phyloP scores from a whole-genome alignment of 2,797 vertebrate genomes.

The Megalops cyprinoides region DNA sequence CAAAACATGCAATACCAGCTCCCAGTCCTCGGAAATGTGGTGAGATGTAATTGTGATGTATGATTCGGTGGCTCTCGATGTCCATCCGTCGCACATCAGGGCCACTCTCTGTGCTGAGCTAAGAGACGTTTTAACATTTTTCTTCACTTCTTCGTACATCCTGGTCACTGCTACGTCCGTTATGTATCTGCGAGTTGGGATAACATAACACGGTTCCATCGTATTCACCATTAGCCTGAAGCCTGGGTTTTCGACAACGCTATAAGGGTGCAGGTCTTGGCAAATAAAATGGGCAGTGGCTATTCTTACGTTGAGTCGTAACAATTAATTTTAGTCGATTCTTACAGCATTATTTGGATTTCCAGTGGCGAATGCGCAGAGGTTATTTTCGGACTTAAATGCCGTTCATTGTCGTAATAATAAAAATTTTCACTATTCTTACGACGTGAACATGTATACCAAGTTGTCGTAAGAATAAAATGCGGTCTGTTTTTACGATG shows the following conservation, averaged over 20 bases:
- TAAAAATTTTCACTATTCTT: no score
- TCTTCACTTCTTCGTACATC: constrained; percentile 14
- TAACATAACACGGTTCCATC: neutral
- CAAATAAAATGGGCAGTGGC: no score
- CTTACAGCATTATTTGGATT: no score
- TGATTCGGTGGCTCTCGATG: constrained; percentile 17
- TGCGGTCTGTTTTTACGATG: no score
- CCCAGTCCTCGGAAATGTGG: constrained; percentile 4
- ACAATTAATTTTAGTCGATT: no score
- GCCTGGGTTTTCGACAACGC: constrained; percentile 6
- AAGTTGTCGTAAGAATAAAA: no score
- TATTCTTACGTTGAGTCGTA: no score
- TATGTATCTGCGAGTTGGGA: constrained; percentile 1
- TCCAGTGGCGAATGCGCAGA: no score
- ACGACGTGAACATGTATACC: no score
- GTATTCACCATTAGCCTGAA: no score
- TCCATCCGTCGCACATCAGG: constrained; percentile 17
- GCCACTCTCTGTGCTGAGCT: neutral
- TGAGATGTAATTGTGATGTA: constrained; percentile 30
- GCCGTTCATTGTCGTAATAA: no score
- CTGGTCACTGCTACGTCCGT: constrained; percentile 15
- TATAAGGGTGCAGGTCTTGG: constrained; percentile 24
- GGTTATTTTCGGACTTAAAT: no score
- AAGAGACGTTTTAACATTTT: neutral
- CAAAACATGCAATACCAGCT: constrained; percentile 28